Percentiles rank a stretch among this genome's conserved stretches.
These are phyloP conservation scores for Pharmacophagus antenor DNA, from an alignment of 2,888 invertebrate species.

Conservation along the genomic window DNA sequence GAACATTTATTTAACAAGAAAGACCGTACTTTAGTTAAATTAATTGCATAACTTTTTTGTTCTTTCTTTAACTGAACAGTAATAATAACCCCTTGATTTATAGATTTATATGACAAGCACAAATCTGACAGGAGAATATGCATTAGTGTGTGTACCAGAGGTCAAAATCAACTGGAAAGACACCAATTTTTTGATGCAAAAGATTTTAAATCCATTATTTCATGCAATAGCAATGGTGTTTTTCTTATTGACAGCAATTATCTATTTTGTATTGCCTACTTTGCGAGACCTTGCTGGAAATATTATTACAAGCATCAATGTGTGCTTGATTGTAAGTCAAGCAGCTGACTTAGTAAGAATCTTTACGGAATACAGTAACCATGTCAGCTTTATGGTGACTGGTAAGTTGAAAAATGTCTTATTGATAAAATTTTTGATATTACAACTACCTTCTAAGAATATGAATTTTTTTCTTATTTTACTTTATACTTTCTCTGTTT, in stretches of 20 bases:
- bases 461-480: not conserved
- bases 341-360: conserved; percentile 89
- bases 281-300: conserved; percentile 91
- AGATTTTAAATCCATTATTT: conserved; percentile 88
- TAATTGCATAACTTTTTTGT: not conserved
- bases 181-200: conserved; percentile 86
- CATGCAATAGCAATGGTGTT: conserved; percentile 87
- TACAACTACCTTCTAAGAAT: not conserved
- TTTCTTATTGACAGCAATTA: conserved; percentile 86
- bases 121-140: conserved; percentile 83
- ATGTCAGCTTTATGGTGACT: conserved; percentile 89
- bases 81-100: conserved; percentile 40
- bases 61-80: no score
- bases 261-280: conserved; percentile 91
- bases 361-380: conserved; percentile 89
- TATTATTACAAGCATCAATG: conserved; percentile 89
- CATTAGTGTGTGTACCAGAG: conserved; percentile 87
- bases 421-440: not conserved
- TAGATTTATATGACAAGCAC: conserved; percentile 76
- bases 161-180: conserved; percentile 87
- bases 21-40: no score
- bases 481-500: conserved; percentile 43
- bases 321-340: conserved; percentile 89
- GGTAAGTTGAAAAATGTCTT: conserved; percentile 70
- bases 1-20: no score